phyloP scores from a whole-genome alignment of 2,113 vertebrate species.

The Tenrec ecaudatus region DNA sequence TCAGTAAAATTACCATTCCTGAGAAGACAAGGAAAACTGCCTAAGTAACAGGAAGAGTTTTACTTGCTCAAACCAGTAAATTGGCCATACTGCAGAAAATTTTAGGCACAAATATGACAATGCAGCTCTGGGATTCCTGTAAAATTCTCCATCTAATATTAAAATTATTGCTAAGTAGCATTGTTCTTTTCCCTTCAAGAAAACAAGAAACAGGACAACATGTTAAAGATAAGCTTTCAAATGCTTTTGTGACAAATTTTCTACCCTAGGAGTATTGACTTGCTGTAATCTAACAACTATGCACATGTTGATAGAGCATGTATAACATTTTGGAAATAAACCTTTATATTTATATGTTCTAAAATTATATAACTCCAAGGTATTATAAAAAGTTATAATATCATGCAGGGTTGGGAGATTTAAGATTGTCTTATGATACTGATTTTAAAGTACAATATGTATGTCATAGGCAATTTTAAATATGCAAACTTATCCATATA shows the following conservation, averaged over 20 bases:
- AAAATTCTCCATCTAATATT: conserved; percentile 77
- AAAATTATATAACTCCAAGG: conserved; percentile 9
- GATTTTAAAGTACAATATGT: neutral
- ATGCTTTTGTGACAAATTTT: conserved; percentile 46
- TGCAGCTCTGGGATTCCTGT: conserved; percentile 73
- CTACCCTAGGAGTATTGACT: neutral
- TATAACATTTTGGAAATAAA: neutral
- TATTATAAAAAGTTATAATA: neutral
- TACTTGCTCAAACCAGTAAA: conserved; percentile 83
- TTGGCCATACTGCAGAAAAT: conserved; percentile 77
- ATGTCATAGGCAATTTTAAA: neutral
- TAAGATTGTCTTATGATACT: neutral
- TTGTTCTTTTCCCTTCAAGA: conserved; percentile 64
- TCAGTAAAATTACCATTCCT: conserved; percentile 84
- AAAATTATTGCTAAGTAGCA: conserved; percentile 66
- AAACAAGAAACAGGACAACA: conserved; percentile 47
- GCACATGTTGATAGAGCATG: conserved; percentile 24
- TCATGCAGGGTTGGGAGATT: neutral
- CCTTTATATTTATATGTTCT: neutral
- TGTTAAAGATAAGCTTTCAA: conserved; percentile 64
- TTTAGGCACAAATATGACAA: conserved; percentile 82
- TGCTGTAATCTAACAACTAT: neutral
- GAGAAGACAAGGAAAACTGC: conserved; percentile 83
- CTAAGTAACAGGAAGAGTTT: conserved; percentile 78
- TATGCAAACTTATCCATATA: neutral